A percentile compares a stretch with the other conserved stretches of the same genome.
phyloP scores from a whole-genome alignment of 2,888 invertebrate species.

The Lasioglossum figueresi region DNA sequence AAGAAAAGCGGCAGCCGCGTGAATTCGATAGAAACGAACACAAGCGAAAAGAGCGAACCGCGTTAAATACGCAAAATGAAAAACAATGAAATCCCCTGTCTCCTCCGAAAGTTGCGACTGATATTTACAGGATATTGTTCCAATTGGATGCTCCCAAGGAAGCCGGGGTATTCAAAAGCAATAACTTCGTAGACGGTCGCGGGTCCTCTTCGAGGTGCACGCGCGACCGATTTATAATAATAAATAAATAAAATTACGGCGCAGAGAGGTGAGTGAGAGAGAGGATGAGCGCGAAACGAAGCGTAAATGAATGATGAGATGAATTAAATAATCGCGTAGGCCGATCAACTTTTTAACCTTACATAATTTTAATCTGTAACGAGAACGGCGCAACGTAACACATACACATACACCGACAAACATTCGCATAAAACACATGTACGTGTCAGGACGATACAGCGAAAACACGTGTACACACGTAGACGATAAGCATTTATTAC shows the following conservation, averaged over 20 bases:
- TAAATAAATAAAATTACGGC: slow-evolving; percentile 47
- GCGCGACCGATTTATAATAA: slow-evolving; percentile 67
- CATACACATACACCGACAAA: neutral
- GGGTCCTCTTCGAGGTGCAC: slow-evolving; percentile 54
- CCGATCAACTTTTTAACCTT: slow-evolving; percentile 67
- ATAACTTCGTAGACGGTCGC: slow-evolving; percentile 79
- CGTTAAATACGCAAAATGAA: neutral
- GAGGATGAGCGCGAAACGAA: neutral
- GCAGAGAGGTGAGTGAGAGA: slow-evolving; percentile 9
- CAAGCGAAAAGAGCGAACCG: neutral
- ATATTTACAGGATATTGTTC: slow-evolving; percentile 84
- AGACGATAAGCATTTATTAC: slow-evolving; percentile 34
- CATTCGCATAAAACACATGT: neutral
- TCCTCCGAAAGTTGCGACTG: slow-evolving; percentile 76
- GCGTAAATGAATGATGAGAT: neutral
- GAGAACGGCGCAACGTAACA: slow-evolving; percentile 48
- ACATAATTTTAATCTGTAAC: slow-evolving; percentile 62
- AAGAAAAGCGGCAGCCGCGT: neutral
- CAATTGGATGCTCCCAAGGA: slow-evolving; percentile 82
- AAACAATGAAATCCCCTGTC: slow-evolving; percentile 34
- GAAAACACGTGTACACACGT: neutral
- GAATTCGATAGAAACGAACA: neutral
- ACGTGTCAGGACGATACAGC: neutral
- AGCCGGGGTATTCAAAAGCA: slow-evolving; percentile 84
- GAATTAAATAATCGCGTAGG: slow-evolving; percentile 48